phyloP scores from a whole-genome alignment of 1,140 invertebrate species.

The Hyles vespertilio region DNA sequence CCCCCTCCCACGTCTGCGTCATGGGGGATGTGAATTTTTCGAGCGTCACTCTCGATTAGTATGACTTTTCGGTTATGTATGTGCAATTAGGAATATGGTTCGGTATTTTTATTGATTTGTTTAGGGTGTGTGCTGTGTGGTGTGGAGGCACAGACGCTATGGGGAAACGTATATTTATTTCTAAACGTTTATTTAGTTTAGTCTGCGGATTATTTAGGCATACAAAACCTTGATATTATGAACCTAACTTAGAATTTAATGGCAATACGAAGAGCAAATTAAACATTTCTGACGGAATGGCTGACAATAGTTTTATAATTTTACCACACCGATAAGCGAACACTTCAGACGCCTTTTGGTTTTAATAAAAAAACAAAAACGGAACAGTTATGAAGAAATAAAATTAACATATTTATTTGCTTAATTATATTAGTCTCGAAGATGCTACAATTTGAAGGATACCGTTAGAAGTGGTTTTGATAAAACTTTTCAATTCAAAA shows the following conservation, averaged over 20 bases:
- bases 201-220: too few relatives aligned
- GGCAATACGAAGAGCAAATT: too few relatives aligned
- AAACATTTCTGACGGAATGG: not conserved
- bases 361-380: not conserved
- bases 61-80: slow-evolving; percentile 27
- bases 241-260: too few relatives aligned
- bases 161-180: not conserved
- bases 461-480: too few relatives aligned
- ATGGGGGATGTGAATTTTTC: slow-evolving; percentile 63
- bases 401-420: too few relatives aligned
- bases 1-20: slow-evolving; percentile 19
- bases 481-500: too few relatives aligned
- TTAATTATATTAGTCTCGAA: too few relatives aligned
- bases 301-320: not conserved
- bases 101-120: slow-evolving; percentile 2
- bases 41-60: slow-evolving; percentile 58
- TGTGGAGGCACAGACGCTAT: not conserved
- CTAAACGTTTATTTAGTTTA: too few relatives aligned
- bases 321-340: not conserved
- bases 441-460: too few relatives aligned
- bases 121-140: not conserved
- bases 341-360: not conserved
- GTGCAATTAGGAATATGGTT: slow-evolving; percentile 12
- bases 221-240: too few relatives aligned
- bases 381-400: too few relatives aligned